Percentiles rank a stretch among this genome's conserved stretches.
These are phyloP conservation scores for Rutpela maculata DNA, from an alignment of 2,888 invertebrate species.

Conservation along the genomic window DNA sequence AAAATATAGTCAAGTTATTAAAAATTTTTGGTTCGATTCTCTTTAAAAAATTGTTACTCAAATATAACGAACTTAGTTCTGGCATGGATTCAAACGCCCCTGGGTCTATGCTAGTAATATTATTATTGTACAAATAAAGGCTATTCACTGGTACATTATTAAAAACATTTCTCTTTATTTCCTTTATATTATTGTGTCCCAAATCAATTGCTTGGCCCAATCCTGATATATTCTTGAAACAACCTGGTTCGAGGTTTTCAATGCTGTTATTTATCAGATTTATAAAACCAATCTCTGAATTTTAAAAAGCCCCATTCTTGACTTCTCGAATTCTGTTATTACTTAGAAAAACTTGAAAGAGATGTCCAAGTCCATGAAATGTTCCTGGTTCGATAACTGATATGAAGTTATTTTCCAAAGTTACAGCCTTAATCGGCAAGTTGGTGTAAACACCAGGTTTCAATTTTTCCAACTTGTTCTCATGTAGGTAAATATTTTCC, in stretches of 20 bases:
- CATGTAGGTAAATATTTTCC: neutral
- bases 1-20: neutral
- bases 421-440: neutral
- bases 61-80: neutral
- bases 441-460: neutral
- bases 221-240: conserved; percentile 1
- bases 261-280: conserved; percentile 2
- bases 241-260: neutral
- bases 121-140: neutral
- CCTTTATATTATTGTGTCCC: neutral
- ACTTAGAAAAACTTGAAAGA: neutral
- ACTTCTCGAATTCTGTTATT: conserved; percentile 3
- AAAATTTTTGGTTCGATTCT: neutral
- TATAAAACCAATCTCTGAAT: neutral
- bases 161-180: conserved; percentile 1
- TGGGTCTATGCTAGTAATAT: neutral
- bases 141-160: neutral
- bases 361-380: neutral
- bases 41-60: conserved; percentile 7
- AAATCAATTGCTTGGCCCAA: neutral
- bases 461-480: neutral
- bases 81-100: conserved; percentile 8
- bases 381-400: conserved; percentile 3
- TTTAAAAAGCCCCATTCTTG: neutral
- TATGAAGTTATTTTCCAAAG: neutral